A percentile compares a stretch with the other conserved stretches of the same genome.
phyloP scores from a whole-genome alignment of 2,888 invertebrate genomes.

The Pemphredon lugubris region DNA sequence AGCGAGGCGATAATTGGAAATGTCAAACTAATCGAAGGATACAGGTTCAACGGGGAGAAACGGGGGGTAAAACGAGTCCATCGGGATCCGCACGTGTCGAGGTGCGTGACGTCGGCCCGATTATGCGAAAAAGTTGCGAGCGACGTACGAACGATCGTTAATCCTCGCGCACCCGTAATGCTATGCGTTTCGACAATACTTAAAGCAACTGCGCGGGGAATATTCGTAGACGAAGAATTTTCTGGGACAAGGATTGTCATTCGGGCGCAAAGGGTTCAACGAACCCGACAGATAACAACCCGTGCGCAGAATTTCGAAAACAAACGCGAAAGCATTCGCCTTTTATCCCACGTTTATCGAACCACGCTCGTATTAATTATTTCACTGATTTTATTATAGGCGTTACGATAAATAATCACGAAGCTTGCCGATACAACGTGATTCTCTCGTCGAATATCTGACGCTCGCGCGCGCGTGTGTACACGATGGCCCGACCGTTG shows the following conservation, averaged over 20 bases:
- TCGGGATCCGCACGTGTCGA: not conserved
- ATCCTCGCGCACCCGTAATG: not conserved
- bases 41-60: constrained; percentile 31
- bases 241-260: too few species aligned
- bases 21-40: constrained; percentile 55
- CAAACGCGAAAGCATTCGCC: too few species aligned
- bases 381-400: constrained; percentile 22
- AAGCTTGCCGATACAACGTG: constrained; percentile 32
- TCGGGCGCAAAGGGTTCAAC: too few species aligned
- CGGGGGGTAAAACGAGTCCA: constrained; percentile 7
- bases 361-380: constrained; percentile 11
- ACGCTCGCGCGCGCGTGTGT: constrained; percentile 18
- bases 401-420: constrained; percentile 36
- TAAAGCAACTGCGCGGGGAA: too few species aligned
- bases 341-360: too few species aligned
- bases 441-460: constrained; percentile 48
- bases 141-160: not conserved
- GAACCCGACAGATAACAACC: too few species aligned
- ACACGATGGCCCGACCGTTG: constrained; percentile 47
- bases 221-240: too few species aligned
- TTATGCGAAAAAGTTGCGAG: not conserved
- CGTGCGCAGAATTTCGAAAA: too few species aligned
- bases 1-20: constrained; percentile 58
- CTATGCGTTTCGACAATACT: too few species aligned
- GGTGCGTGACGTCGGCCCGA: not conserved